Evolutionary conservation across 2,113 vertebrate species (phyloP).

Genomic region (Etia nguti): DNA sequence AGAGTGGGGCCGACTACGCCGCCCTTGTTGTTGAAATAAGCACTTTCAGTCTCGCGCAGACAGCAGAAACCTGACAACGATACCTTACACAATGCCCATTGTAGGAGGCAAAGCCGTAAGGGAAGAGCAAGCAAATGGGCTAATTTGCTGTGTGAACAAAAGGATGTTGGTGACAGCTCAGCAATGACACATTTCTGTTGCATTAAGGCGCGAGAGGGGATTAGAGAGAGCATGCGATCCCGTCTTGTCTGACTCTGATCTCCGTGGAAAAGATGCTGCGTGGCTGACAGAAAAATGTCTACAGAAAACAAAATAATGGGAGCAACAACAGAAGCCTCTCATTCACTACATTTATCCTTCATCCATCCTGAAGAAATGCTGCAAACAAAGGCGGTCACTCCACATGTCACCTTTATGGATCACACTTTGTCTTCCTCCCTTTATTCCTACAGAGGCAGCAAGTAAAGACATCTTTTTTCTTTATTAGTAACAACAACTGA

Average conservation of each 20-base stretch:
- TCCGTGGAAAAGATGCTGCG: not conserved
- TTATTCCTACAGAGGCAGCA: not conserved
- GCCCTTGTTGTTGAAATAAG: slow-evolving; percentile 39
- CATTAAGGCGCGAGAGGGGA: slow-evolving; percentile 22
- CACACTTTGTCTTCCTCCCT: not conserved
- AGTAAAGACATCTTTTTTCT: not conserved
- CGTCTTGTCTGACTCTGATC: slow-evolving; percentile 22
- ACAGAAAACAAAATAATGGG: slow-evolving; percentile 18
- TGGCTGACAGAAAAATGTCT: slow-evolving; percentile 10
- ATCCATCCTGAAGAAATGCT: not conserved
- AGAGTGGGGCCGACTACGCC: not conserved
- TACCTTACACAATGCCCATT: slow-evolving; percentile 30
- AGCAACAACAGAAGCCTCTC: not conserved
- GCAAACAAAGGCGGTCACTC: not conserved
- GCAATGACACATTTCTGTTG: slow-evolving; percentile 15
- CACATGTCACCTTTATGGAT: not conserved
- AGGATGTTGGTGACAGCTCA: slow-evolving; percentile 16
- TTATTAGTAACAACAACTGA: not conserved
- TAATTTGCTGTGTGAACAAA: slow-evolving; percentile 53
- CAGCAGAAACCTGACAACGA: slow-evolving; percentile 42
- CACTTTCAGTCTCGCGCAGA: slow-evolving; percentile 33
- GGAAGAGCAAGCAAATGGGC: slow-evolving; percentile 27
- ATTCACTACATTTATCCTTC: not conserved
- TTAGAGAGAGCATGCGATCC: slow-evolving; percentile 22
- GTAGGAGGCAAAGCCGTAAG: slow-evolving; percentile 6